phyloP scores from a whole-genome alignment of 2,888 invertebrate genomes.

The Slavum lentiscoides region DNA sequence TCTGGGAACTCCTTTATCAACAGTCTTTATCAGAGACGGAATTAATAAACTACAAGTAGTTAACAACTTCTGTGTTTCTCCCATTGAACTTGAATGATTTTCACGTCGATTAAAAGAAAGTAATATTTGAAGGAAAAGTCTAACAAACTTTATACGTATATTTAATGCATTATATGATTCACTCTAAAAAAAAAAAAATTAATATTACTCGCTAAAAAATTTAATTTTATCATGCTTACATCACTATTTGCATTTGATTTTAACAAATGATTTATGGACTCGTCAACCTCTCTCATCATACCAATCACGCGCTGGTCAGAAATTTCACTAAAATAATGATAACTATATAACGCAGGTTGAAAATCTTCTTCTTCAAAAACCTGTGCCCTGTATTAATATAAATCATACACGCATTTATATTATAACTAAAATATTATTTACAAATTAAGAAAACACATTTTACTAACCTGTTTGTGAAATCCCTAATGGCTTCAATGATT shows the following conservation, averaged over 20 bases:
- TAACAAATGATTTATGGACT: conserved; percentile 67
- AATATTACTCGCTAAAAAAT: not conserved
- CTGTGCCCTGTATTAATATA: conserved; percentile 66
- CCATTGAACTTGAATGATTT: conserved; percentile 70
- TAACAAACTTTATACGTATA: conserved; percentile 81
- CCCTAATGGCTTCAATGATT: conserved; percentile 84
- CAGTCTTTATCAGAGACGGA: conserved; percentile 60
- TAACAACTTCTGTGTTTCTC: conserved; percentile 73
- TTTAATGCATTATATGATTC: conserved; percentile 71
- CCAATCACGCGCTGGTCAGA: conserved; percentile 79
- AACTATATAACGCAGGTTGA: conserved; percentile 89
- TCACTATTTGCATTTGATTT: conserved; percentile 40
- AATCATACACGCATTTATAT: not conserved
- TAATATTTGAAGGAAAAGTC: conserved; percentile 79
- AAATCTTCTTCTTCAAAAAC: conserved; percentile 97
- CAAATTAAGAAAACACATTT: not conserved
- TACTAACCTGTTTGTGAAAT: conserved; percentile 74
- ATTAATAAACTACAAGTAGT: conserved; percentile 81
- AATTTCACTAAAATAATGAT: conserved; percentile 79
- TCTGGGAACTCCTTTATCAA: conserved; percentile 42
- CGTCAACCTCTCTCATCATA: conserved; percentile 87
- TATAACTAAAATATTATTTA: not conserved
- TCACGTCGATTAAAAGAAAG: conserved; percentile 64
- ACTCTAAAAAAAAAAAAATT: conserved; percentile 59
- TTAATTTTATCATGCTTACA: conserved; percentile 9